Conservation (phyloP, 2,113 vertebrate species). For the Mormyrus lacerda region DNA sequence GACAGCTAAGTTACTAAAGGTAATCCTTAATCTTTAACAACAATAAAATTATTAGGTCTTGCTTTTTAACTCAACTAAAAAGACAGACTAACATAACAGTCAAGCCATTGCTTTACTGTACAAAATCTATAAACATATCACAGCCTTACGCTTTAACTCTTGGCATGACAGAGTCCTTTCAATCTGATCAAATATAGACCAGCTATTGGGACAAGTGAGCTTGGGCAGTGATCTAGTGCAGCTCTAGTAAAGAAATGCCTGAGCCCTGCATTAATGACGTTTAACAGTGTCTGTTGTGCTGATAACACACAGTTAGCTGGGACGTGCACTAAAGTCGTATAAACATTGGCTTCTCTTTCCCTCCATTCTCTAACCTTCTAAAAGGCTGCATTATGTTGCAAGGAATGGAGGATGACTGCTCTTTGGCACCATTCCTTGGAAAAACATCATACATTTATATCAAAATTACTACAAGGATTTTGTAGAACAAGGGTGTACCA, state of each 20-base stretch:
- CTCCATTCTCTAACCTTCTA: conserved; percentile 39
- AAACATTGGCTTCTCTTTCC: not conserved
- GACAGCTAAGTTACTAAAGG: not conserved
- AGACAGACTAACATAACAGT: not conserved
- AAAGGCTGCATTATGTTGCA: conserved; percentile 30
- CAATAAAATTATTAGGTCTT: not conserved
- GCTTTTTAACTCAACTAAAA: not conserved
- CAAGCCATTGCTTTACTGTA: not conserved
- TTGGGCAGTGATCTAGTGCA: not conserved
- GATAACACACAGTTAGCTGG: not conserved
- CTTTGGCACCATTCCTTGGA: conserved; percentile 51
- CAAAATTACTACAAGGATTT: conserved; percentile 46
- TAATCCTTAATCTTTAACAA: not conserved
- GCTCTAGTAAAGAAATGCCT: not conserved
- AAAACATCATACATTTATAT: conserved; percentile 57
- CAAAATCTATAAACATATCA: not conserved
- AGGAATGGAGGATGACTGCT: conserved; percentile 26
- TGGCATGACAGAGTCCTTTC: not conserved
- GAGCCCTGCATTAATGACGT: not conserved
- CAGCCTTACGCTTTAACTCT: not conserved
- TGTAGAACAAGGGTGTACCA: not conserved
- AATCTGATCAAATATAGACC: not conserved
- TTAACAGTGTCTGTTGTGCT: not conserved
- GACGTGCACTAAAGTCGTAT: not conserved
- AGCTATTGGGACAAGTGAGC: not conserved